Evolutionary conservation across 2,113 vertebrate genomes (phyloP).

Genomic region (Vicugna pacos): DNA sequence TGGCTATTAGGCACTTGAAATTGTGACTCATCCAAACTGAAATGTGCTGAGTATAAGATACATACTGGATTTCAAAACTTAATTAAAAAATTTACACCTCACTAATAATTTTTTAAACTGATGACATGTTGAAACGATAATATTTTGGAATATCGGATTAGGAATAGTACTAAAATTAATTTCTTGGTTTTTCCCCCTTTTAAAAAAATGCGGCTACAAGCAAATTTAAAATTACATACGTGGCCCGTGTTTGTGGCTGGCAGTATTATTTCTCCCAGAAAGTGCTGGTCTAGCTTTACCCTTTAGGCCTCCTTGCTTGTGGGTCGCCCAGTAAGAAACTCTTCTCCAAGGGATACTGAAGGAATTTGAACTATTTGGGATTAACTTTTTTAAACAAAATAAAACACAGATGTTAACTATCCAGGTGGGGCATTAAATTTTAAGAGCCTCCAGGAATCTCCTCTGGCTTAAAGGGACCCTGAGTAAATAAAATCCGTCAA

Average conservation of each 20-base stretch:
- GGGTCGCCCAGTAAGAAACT: neutral
- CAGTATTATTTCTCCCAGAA: neutral
- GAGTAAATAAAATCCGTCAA: constrained; percentile 73
- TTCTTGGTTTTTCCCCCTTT: neutral
- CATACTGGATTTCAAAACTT: neutral
- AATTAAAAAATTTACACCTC: neutral
- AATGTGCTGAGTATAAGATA: neutral
- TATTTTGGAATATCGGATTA: neutral
- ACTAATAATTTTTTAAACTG: neutral
- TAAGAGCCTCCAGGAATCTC: constrained; percentile 50
- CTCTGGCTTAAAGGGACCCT: constrained; percentile 62
- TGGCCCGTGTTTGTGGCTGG: fast-evolving
- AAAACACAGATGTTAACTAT: constrained; percentile 74
- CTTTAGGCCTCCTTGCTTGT: neutral
- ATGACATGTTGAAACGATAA: neutral
- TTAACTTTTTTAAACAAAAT: constrained; percentile 81
- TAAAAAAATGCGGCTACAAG: neutral
- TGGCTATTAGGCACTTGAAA: neutral
- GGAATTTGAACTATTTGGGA: constrained; percentile 84
- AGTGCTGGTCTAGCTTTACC: no score
- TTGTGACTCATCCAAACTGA: neutral
- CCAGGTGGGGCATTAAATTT: constrained; percentile 56
- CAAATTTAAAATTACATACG: neutral
- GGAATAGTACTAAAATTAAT: neutral
- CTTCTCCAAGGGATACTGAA: constrained; percentile 65